These are phyloP conservation scores for Metopolophium dirhodum DNA, from an alignment of 1,140 invertebrate genomes.

Conservation along the genomic window DNA sequence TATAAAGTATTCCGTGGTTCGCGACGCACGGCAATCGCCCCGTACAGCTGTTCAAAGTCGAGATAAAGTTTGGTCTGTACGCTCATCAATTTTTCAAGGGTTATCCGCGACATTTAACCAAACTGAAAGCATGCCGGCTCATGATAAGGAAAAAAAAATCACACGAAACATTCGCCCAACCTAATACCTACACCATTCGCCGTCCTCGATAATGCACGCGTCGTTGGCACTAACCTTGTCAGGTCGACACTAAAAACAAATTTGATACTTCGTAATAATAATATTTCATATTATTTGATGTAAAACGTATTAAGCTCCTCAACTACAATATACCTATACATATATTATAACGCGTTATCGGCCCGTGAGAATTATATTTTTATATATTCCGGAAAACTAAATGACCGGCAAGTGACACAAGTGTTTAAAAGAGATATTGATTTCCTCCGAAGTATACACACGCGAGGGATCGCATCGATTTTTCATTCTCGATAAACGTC, in stretches of 20 bases:
- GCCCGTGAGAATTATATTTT: background rate
- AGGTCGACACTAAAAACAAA: background rate
- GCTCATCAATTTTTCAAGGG: background rate
- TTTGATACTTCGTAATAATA: background rate
- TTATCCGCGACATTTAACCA: background rate
- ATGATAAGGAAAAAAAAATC: background rate
- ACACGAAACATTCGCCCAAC: background rate
- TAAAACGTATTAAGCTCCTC: background rate
- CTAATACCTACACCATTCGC: background rate
- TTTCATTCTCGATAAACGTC: background rate
- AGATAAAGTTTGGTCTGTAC: background rate
- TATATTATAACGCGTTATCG: background rate
- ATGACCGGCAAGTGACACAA: background rate
- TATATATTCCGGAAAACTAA: background rate
- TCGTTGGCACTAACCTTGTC: background rate
- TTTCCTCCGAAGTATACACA: background rate
- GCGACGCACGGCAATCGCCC: too few relatives aligned
- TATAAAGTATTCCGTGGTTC: too few relatives aligned
- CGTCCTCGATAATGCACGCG: background rate
- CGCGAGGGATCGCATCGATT: background rate
- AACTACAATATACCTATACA: background rate
- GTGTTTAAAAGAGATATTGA: background rate
- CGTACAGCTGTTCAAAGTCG: background rate
- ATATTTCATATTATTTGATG: background rate
- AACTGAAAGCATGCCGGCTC: background rate